These are phyloP conservation scores for Carollia perspicillata DNA, from an alignment of 2,113 vertebrate genomes.

Conservation along the genomic window DNA sequence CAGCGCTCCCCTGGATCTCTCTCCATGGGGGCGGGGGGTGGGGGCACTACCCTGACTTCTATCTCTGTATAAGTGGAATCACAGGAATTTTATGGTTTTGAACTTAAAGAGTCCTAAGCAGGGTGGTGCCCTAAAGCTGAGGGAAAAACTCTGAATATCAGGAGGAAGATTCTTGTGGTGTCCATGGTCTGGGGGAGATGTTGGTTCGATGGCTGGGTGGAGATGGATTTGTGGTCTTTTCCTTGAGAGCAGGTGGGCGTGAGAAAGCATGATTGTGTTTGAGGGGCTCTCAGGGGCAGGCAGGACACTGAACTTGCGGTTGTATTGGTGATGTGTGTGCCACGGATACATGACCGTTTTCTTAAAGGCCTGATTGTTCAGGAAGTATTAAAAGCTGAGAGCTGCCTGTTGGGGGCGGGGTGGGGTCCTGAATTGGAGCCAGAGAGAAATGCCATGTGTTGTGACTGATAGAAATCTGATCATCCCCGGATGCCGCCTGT, in stretches of 20 bases:
- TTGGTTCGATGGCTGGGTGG: background rate
- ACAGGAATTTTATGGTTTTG: background rate
- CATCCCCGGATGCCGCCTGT: constrained; percentile 57
- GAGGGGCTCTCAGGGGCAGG: background rate
- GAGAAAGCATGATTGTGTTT: background rate
- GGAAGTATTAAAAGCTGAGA: constrained; percentile 1
- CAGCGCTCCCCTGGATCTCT: accelerated
- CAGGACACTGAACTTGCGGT: background rate
- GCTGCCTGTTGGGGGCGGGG: background rate
- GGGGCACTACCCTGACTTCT: background rate
- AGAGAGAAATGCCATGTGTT: constrained; percentile 63
- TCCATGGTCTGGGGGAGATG: background rate
- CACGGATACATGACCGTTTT: background rate
- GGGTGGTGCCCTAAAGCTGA: background rate
- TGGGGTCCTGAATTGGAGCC: constrained; percentile 42
- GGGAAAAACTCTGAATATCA: background rate
- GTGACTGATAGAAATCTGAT: constrained; percentile 70
- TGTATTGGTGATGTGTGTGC: background rate
- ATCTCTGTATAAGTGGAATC: background rate
- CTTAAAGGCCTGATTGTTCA: constrained; percentile 47
- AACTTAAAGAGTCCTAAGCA: background rate
- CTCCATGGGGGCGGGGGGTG: accelerated
- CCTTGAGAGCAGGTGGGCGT: background rate
- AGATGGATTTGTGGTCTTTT: background rate
- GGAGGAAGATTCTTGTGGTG: background rate